These are phyloP conservation scores for Lethenteron reissneri DNA, from an alignment of 2,113 vertebrate genomes.

Conservation along the genomic window DNA sequence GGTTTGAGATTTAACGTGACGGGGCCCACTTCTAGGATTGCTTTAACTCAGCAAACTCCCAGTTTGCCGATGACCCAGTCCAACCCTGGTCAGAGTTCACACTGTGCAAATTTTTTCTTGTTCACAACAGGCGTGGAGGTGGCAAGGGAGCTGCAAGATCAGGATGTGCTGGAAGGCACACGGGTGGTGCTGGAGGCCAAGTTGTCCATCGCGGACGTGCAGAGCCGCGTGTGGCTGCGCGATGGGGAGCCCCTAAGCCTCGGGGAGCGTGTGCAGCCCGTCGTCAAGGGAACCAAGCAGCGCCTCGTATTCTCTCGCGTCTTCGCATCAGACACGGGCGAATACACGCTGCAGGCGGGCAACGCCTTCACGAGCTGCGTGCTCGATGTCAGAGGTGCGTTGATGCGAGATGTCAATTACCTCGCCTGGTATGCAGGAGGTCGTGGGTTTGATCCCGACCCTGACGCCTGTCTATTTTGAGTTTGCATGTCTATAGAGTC, in stretches of 20 bases:
- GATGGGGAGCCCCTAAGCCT: conserved; percentile 45
- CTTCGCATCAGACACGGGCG: conserved; percentile 57
- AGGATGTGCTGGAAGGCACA: conserved; percentile 56
- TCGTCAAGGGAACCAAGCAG: conserved; percentile 78
- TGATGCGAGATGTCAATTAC: conserved; percentile 9
- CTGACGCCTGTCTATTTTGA: too few species aligned
- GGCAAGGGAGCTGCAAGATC: conserved; percentile 51
- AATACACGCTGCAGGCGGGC: conserved; percentile 55
- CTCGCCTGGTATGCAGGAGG: too few species aligned
- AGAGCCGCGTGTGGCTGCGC: conserved; percentile 72
- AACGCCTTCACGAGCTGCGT: conserved; percentile 69
- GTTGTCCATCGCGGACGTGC: conserved; percentile 70
- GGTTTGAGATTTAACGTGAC: too few species aligned
- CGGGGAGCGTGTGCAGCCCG: conserved; percentile 53
- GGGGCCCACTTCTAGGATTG: too few species aligned
- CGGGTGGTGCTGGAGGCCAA: conserved; percentile 78
- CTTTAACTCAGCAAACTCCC: too few species aligned
- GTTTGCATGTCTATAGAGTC: not conserved
- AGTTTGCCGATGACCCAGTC: too few species aligned
- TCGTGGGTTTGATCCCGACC: too few species aligned
- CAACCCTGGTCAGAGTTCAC: not conserved
- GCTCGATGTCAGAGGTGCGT: conserved; percentile 54
- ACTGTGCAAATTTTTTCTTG: not conserved
- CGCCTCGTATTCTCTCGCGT: conserved; percentile 55
- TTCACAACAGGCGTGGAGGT: conserved; percentile 49